phyloP scores from a whole-genome alignment of 2,888 invertebrate species.

The Agrotis ipsilon region DNA sequence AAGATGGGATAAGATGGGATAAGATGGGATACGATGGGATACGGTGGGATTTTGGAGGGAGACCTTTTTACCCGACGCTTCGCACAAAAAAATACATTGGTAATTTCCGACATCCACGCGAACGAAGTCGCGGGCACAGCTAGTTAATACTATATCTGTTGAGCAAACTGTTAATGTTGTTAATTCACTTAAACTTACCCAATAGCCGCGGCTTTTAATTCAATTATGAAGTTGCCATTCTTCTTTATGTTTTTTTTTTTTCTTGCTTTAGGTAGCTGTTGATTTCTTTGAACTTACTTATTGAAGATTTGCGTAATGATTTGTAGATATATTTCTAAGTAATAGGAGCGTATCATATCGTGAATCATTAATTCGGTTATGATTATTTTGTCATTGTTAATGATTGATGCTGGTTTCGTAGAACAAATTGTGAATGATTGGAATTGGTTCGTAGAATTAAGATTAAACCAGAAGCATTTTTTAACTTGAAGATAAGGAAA shows the following conservation, averaged over 20 bases:
- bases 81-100: too few species aligned
- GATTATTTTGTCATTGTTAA: neutral
- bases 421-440: neutral
- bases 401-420: neutral
- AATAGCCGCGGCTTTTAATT: conserved; percentile 41
- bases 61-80: too few species aligned
- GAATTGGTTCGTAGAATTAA: neutral
- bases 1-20: too few species aligned
- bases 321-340: neutral
- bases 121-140: too few species aligned
- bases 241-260: conserved; percentile 3
- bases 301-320: conserved; percentile 30
- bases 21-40: too few species aligned
- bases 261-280: conserved; percentile 2
- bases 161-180: conserved; percentile 39
- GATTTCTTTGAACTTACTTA: conserved; percentile 12
- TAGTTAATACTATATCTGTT: conserved; percentile 30
- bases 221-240: conserved; percentile 29
- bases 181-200: conserved; percentile 50
- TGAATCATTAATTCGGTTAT: neutral
- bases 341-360: neutral
- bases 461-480: neutral
- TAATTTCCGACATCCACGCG: too few species aligned
- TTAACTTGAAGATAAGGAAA: neutral
- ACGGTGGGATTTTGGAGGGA: too few species aligned